phyloP scores from a whole-genome alignment of 2,113 vertebrate genomes.

The Campylomormyrus tamandua region DNA sequence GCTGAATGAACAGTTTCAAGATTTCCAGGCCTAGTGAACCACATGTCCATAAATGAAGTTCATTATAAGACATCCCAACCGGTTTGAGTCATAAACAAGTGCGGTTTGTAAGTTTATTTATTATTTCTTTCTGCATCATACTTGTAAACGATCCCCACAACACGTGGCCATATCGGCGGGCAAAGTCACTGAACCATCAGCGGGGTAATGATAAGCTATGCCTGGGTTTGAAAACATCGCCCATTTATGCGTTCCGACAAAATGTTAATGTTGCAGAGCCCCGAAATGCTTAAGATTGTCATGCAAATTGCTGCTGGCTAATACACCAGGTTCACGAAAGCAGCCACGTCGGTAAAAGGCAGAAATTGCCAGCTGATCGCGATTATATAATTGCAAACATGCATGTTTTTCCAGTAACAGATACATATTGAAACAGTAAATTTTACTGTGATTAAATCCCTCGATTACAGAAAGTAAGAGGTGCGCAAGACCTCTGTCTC shows the following conservation, averaged over 20 bases:
- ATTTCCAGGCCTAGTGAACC: slow-evolving; percentile 2
- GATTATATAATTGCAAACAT: slow-evolving; percentile 11
- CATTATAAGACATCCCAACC: not conserved
- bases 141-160: not conserved
- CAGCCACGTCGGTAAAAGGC: not conserved
- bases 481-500: not conserved
- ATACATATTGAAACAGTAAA: slow-evolving; percentile 1
- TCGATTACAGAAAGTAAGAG: slow-evolving; percentile 1
- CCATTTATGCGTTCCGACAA: not conserved
- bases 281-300: not conserved
- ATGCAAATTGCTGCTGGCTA: not conserved
- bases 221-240: not conserved
- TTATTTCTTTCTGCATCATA: not conserved
- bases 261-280: not conserved
- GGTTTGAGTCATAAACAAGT: not conserved
- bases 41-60: not conserved
- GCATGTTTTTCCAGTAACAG: not conserved
- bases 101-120: not conserved
- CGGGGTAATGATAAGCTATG: not conserved
- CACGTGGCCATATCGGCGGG: not conserved
- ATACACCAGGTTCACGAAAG: not conserved
- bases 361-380: not conserved
- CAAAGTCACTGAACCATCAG: slow-evolving; percentile 11
- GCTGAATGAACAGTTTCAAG: not conserved
- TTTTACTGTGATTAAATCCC: not conserved